Evolutionary conservation across 2,888 invertebrate species (phyloP).

Genomic region (Trissolcus brochymenae): DNA sequence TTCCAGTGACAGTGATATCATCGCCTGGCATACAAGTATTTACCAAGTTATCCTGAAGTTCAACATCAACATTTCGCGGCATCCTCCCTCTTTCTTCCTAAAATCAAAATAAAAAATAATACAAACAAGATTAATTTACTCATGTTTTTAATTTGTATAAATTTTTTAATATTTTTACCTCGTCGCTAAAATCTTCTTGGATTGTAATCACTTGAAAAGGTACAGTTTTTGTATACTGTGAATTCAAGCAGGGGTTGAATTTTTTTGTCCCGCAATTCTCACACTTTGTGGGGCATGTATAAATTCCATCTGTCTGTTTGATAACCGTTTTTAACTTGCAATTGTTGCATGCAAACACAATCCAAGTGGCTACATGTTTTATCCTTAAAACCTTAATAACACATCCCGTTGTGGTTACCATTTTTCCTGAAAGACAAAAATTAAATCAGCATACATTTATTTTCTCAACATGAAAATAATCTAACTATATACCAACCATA

Average conservation of each 20-base stretch:
- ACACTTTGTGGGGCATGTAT: conserved; percentile 80
- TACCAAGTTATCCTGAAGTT: conserved; percentile 87
- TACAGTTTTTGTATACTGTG: conserved; percentile 84
- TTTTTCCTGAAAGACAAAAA: conserved; percentile 79
- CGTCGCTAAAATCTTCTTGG: conserved; percentile 85
- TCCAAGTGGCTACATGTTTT: conserved; percentile 84
- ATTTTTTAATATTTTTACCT: conserved; percentile 74
- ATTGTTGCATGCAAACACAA: conserved; percentile 86
- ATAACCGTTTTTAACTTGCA: conserved; percentile 78
- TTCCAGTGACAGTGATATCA: conserved; percentile 90
- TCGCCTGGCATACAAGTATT: conserved; percentile 92
- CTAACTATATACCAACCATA: conserved; percentile 79
- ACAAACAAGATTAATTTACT: not conserved
- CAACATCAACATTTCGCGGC: conserved; percentile 90
- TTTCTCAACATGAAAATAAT: not conserved
- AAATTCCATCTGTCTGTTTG: conserved; percentile 80
- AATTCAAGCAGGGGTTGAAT: conserved; percentile 81
- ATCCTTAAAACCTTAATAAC: conserved; percentile 88
- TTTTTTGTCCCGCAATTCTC: conserved; percentile 80
- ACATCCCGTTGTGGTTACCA: conserved; percentile 89
- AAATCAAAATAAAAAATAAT: not conserved
- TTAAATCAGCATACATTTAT: not conserved
- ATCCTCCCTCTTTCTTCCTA: conserved; percentile 83
- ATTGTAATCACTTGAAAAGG: conserved; percentile 89
- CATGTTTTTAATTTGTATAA: not conserved